Base-by-base conservation (phyloP, 2,113 vertebrate genomes). In the Pluvialis apricaria region DNA sequence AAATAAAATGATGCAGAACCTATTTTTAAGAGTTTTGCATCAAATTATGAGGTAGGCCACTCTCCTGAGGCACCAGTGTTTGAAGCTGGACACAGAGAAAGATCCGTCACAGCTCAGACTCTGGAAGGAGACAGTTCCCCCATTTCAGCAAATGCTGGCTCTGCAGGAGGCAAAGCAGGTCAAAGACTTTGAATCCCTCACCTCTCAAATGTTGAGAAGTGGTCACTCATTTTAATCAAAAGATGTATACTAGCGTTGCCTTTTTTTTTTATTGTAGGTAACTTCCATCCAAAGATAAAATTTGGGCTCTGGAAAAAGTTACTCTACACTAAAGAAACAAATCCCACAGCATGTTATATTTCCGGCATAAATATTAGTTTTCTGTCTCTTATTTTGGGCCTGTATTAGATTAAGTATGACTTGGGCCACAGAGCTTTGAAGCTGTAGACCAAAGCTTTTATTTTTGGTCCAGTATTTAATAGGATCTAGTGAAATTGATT, bases 391-490 rank as follows among this genome's bases (percentile, higher is more conserved):
- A 57, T 68, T 96, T 89, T 68, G 57, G 44, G 81, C 40, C 93
- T 97, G 94, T 16, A 7, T 91, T 96, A 87, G 61, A 94, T 96
- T 92, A 93, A 90, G 78, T 32, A 76, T 38, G 49, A 54, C 58
- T 94, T 91, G 77, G 47, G 58, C 91, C 87, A 76, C 61, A 85
- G 44, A 82, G 87, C 96, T 97, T 97, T 96, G 93, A 97, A 96
- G 93, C 66, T 90, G 6, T 65, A 94, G 78, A 91, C 81, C 70
- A 96, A 91, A 84, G 77, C 78, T 91, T 97, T 91, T 92, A 65
- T 95, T 96, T 96, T 90, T 87, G 40, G 47, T 91, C 47, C 76
- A 47, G 72, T 61, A 22, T 96, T 97, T 96, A 94, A 88, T 85
- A 79, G 49, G 44, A 93, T 82, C 54, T 69, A 80, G 84, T 96